These are phyloP conservation scores for Halcyon malimbica DNA, from an alignment of 2,113 vertebrate genomes.

Conservation along the genomic window DNA sequence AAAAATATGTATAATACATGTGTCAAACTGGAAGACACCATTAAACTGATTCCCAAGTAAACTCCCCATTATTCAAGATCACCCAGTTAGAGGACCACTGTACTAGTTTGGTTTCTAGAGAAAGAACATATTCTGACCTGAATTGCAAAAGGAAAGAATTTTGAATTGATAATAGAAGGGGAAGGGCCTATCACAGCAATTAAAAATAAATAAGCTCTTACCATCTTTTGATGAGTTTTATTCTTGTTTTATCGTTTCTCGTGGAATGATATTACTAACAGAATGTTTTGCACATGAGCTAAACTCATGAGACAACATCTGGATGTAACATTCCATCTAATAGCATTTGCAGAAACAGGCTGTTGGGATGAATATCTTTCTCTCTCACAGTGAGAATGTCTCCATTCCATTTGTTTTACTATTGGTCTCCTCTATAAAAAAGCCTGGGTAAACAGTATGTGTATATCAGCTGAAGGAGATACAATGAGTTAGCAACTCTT, in stretches of 20 bases:
- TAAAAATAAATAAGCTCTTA: neutral
- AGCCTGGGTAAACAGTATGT: neutral
- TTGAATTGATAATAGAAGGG: neutral
- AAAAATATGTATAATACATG: neutral
- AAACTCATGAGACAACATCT: neutral
- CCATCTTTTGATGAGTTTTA: neutral
- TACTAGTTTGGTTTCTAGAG: neutral
- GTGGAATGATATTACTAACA: neutral
- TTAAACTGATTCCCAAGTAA: neutral
- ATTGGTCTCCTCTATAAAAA: neutral
- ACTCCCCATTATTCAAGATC: neutral
- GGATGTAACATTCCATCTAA: conserved; percentile 2
- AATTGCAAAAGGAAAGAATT: neutral
- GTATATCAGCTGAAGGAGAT: neutral
- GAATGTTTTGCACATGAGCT: neutral
- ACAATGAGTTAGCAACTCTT: neutral
- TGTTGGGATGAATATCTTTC: neutral
- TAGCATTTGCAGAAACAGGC: conserved; percentile 4
- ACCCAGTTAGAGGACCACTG: accelerated
- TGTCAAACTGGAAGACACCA: neutral
- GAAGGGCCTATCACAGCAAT: neutral
- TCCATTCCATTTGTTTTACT: neutral
- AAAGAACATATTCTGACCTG: neutral
- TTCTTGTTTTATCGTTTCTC: neutral
- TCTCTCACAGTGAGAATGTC: neutral